Evolutionary conservation across 2,888 invertebrate species (phyloP), one percentile per base, ranked within the genome.

Genomic region (Crepidodera aurea): DNA sequence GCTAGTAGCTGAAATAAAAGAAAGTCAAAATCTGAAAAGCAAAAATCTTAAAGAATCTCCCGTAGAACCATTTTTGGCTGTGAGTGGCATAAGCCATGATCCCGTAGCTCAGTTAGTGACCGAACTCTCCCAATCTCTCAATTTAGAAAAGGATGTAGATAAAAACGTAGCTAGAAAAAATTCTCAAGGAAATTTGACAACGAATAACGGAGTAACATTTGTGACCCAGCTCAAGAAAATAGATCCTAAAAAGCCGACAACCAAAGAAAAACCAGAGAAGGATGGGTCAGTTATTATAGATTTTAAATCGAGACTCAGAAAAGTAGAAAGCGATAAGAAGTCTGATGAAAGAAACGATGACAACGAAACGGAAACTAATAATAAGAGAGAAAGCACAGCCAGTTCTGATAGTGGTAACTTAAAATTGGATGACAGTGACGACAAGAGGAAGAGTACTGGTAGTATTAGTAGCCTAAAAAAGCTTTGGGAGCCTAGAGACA

Each of bases 391-490:
- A 70, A 83, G 81, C 64, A 80, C 80, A 1, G 80, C 81, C 10
- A 81, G 82, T 71, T 78, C 79, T 0, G 82, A 82, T 60, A 80
- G 80, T 63, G 78, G 78, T 5, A 81, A 83, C 67, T 65, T 79
- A 50, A 80, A 80, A 71, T 75, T 79, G 25, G 88, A 85, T 6
- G 91, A 91, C 51, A 88, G 87, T 12, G 92, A 93, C 53, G 93
- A 93, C 78, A 95, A 94, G 79, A 86, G 95, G 10, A 90, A 93
- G 69, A 94, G 94, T 80, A 94, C 94, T 50, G 95, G 95, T 65
- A 94, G 94, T 82, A 96, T 96, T 76, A 94, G 90, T 79, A 95
- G 93, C 80, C 84, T 96, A 74, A 95, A 95, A 80, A 93, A 93
- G 80, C 83, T 96, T 66, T 96, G 96, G 96, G 96, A 96, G 82